Percentiles rank a stretch among this genome's conserved stretches.
These are phyloP conservation scores for Scytalopus superciliaris DNA, from an alignment of 2,113 vertebrate genomes.

Conservation along the genomic window DNA sequence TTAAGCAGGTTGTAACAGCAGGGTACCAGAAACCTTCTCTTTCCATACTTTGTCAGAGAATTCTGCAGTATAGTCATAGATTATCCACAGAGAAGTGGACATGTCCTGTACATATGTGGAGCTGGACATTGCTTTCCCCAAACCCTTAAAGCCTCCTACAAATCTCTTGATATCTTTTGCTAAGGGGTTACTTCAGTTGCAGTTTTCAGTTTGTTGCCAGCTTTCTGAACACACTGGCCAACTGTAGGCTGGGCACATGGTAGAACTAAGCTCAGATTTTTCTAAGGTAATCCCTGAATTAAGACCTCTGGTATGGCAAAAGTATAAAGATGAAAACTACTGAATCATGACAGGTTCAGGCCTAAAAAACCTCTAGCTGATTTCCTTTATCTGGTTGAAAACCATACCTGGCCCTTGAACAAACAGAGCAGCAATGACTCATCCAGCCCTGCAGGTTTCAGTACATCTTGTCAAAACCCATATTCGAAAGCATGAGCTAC, in stretches of 20 bases:
- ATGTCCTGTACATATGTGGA: accelerated
- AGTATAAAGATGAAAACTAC: neutral
- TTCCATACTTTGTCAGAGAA: neutral
- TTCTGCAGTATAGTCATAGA: neutral
- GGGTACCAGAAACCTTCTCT: neutral
- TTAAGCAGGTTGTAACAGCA: too few relatives aligned
- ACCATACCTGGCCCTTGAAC: neutral
- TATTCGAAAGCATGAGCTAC: neutral
- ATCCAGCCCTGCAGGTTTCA: neutral
- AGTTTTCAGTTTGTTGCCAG: neutral
- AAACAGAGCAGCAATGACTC: neutral
- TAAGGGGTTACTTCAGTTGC: neutral
- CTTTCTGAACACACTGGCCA: neutral
- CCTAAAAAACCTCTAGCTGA: neutral
- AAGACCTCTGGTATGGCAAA: neutral
- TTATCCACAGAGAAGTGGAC: neutral
- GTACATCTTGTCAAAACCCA: neutral
- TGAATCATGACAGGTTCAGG: neutral
- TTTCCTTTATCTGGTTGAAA: neutral
- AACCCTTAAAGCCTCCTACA: neutral
- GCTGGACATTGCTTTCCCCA: neutral
- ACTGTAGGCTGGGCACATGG: accelerated
- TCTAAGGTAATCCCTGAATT: neutral
- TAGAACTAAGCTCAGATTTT: neutral
- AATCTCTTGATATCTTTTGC: neutral